Base-by-base conservation (phyloP, 2,797 vertebrate genomes). In the Spinibarbus caldwelli region DNA sequence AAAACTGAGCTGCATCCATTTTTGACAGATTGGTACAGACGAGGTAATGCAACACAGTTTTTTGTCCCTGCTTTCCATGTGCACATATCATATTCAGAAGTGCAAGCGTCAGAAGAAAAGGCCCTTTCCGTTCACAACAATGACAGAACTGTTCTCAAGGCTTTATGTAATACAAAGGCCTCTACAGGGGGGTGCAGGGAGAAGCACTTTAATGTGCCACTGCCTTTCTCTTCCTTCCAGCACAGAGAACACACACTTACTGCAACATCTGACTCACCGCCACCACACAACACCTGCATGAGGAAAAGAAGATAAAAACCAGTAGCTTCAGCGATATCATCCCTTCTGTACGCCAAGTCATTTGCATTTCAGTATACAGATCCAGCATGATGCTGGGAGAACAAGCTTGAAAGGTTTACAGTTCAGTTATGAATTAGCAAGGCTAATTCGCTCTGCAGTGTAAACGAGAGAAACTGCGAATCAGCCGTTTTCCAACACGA, bases 21-120 rank as follows among this genome's bases (percentile, higher is more conserved):
- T 93, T 87, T 94, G 92, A 93, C 88, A 88, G 92, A 94, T 93
- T 92, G 89, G 92, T 90, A 92, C 90, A 93, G 92, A 93, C 91
- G 62, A 81, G 75, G 92, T 91, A 95, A 94, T 90, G 91, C 90
- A 89, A 93, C 86, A 91, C 91, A 45, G 80, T 92, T 93, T 92
- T 94, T 93, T 92, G 93, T 93, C 92, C 91, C 86, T 68, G 90
- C 91, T 92, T 91, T 92, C 92, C 81, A 54, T 93, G 91, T 21
- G 88, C 90, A 71, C 85, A 43, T 91, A 93, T 94, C 91, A 85
- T 86, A 91, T 95, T 92, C 89, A 92, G 93, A 94, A 91, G 90
- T 90, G 84, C 91, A 90, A 93, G 88, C 88, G 89, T 90, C 41
- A 84, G 86, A 83, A 93, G 87, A 93, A 91, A 88, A 72, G 75